These are phyloP conservation scores for Paratilapia polleni DNA, from an alignment of 2,113 vertebrate genomes.

Conservation along the genomic window DNA sequence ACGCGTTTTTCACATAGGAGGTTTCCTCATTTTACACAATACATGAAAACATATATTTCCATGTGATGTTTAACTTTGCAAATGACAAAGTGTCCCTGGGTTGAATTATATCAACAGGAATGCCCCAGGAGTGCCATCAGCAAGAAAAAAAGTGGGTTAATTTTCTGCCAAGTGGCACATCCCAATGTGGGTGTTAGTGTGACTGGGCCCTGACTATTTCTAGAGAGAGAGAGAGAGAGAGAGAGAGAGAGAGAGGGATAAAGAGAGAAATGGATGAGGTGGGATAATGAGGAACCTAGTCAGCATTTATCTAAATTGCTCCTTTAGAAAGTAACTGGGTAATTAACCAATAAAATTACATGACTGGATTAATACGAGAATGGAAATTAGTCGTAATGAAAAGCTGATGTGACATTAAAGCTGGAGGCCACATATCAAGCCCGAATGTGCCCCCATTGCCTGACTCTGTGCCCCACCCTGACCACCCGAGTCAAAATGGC, in stretches of 20 bases:
- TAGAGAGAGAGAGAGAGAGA: background rate
- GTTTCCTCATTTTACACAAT: background rate
- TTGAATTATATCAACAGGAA: slow-evolving; percentile 10
- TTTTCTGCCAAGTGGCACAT: slow-evolving; percentile 12
- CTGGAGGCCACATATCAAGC: background rate
- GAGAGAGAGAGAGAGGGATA: background rate
- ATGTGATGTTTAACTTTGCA: background rate
- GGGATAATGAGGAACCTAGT: background rate
- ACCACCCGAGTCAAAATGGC: background rate
- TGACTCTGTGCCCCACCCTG: background rate
- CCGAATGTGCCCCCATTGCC: background rate
- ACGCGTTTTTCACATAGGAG: background rate
- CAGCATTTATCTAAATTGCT: slow-evolving; percentile 17
- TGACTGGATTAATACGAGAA: background rate
- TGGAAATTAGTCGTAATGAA: slow-evolving; percentile 1
- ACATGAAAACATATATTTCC: background rate
- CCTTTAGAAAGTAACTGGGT: background rate
- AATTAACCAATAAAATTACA: slow-evolving; percentile 7
- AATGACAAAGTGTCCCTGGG: background rate
- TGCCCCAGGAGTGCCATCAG: slow-evolving; percentile 1
- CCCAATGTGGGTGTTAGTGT: slow-evolving; percentile 6
- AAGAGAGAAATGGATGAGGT: slow-evolving; percentile 1
- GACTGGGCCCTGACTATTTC: slow-evolving; percentile 16
- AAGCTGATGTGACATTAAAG: background rate
- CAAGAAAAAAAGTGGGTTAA: slow-evolving; percentile 19